These are phyloP conservation scores for Unio pictorum DNA, from an alignment of 2,888 invertebrate genomes.

Conservation along the genomic window DNA sequence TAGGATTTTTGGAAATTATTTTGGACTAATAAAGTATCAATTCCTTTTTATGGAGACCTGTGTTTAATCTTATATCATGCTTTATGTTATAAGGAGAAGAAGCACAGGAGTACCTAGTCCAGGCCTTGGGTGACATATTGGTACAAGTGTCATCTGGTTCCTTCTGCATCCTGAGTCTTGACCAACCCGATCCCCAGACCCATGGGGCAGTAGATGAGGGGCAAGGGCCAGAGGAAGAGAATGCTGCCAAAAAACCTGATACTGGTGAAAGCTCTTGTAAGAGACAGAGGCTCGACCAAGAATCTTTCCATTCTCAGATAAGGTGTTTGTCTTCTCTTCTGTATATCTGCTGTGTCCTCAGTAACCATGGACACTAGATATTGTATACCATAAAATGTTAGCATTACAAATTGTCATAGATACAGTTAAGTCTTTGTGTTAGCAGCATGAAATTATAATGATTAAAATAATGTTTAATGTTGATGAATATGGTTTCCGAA, in stretches of 20 bases:
- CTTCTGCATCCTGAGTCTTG: constrained; percentile 43
- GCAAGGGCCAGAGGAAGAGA: constrained; percentile 7
- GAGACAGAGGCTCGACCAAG: constrained; percentile 55
- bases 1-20: too few species aligned
- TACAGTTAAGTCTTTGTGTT: too few species aligned
- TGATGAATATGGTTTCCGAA: too few species aligned
- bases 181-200: constrained; percentile 19
- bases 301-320: constrained; percentile 58
- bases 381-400: too few species aligned
- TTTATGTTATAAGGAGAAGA: constrained; percentile 44
- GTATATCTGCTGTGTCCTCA: neutral
- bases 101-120: constrained; percentile 37
- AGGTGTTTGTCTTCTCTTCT: constrained; percentile 30
- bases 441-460: too few species aligned
- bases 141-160: constrained; percentile 40
- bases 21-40: too few species aligned
- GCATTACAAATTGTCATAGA: too few species aligned
- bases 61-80: neutral
- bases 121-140: constrained; percentile 54
- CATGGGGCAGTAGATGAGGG: constrained; percentile 11
- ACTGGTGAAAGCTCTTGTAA: constrained; percentile 53
- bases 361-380: too few species aligned
- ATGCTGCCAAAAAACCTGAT: constrained; percentile 13
- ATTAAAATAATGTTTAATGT: too few species aligned
- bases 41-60: too few species aligned